phyloP scores from a whole-genome alignment of 2,113 vertebrate species.

The Rostratula benghalensis region DNA sequence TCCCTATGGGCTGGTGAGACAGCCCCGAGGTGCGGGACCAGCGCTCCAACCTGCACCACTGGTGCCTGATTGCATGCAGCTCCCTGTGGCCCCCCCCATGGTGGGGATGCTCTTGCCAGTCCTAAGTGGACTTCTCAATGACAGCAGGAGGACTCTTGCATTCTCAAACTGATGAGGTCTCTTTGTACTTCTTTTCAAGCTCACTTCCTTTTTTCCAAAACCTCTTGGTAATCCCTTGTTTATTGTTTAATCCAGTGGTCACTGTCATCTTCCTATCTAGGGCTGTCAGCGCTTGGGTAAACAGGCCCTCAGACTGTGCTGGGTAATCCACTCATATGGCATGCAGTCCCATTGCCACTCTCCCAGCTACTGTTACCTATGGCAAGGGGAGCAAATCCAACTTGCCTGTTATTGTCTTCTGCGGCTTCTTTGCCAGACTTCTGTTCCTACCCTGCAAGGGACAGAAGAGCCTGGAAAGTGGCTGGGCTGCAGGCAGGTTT shows the following conservation, averaged over 20 bases:
- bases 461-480: not conserved
- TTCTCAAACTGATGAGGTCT: not conserved
- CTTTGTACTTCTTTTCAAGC: not conserved
- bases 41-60: accelerated
- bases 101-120: not conserved
- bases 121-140: not conserved
- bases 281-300: accelerated
- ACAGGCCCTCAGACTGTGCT: accelerated
- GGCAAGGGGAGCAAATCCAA: no score
- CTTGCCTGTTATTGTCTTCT: not conserved
- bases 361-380: not conserved
- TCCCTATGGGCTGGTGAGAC: accelerated
- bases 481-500: not conserved
- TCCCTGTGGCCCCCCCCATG: accelerated
- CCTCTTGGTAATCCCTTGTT: not conserved
- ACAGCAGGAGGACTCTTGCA: accelerated
- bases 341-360: not conserved
- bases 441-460: not conserved
- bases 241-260: not conserved
- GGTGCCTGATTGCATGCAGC: accelerated
- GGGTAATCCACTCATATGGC: not conserved
- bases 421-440: not conserved
- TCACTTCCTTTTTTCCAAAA: not conserved
- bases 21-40: accelerated
- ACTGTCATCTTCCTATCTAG: not conserved